phyloP scores from a whole-genome alignment of 2,797 vertebrate species.

The Galaxias olidus region DNA sequence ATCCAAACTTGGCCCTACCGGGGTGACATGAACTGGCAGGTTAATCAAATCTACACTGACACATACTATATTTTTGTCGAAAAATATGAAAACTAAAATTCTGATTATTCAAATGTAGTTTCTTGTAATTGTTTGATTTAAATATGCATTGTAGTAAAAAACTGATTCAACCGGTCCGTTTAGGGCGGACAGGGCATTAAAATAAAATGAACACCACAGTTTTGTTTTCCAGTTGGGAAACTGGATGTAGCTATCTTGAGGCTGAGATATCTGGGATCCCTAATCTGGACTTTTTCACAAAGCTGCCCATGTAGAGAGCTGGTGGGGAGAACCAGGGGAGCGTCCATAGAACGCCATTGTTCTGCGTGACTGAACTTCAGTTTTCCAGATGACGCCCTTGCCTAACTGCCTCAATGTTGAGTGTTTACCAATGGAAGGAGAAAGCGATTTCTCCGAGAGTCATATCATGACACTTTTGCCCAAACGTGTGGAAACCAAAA shows the following conservation, averaged over 20 bases:
- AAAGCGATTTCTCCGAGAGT: conserved; percentile 79
- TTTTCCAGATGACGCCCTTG: conserved; percentile 46
- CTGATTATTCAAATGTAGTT: neutral
- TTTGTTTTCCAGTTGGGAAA: conserved; percentile 91
- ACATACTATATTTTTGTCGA: neutral
- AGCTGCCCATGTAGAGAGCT: conserved; percentile 83
- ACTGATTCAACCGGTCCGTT: neutral
- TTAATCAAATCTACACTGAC: conserved; percentile 4
- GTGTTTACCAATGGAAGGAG: conserved; percentile 85
- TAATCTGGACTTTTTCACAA: conserved; percentile 83
- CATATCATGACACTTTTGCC: conserved; percentile 89
- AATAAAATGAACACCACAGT: conserved; percentile 54
- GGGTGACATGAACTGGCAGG: conserved; percentile 20
- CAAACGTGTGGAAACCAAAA: conserved; percentile 58
- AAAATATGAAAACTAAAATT: no score
- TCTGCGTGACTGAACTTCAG: neutral
- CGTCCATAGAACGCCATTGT: no score
- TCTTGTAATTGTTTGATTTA: neutral
- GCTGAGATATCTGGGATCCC: conserved; percentile 89
- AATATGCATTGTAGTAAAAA: neutral
- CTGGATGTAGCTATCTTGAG: conserved; percentile 90
- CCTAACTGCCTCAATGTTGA: conserved; percentile 77
- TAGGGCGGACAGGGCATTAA: neutral
- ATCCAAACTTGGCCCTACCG: conserved; percentile 95
- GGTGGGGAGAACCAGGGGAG: conserved; percentile 65